Evolutionary conservation across 1,140 invertebrate genomes (phyloP).

Genomic region (Drosophila nasuta): DNA sequence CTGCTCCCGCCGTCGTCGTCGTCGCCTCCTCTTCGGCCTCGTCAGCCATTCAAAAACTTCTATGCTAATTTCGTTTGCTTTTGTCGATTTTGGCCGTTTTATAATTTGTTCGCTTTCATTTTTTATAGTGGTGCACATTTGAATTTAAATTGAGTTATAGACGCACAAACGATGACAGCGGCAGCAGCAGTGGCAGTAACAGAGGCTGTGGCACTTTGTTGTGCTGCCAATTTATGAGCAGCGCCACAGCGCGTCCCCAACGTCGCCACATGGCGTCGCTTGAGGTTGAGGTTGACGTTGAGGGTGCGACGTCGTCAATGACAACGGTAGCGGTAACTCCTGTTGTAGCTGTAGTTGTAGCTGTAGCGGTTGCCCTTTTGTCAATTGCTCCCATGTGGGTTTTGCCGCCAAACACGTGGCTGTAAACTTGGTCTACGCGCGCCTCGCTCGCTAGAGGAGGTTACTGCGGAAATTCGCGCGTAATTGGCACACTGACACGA

Average conservation of each 20-base stretch:
- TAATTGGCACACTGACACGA: constrained; percentile 80
- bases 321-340: constrained; percentile 28
- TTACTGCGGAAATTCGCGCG: constrained; percentile 76
- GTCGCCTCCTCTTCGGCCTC: constrained; percentile 24
- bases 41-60: constrained; percentile 61
- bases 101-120: constrained; percentile 62
- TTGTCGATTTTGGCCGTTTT: constrained; percentile 47
- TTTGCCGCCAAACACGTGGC: constrained; percentile 76
- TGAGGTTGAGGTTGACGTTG: neutral
- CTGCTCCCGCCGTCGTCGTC: no score
- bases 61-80: constrained; percentile 52
- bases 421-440: constrained; percentile 38
- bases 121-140: constrained; percentile 59
- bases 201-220: constrained; percentile 50
- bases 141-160: constrained; percentile 82
- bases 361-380: constrained; percentile 70
- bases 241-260: constrained; percentile 54
- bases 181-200: constrained; percentile 8
- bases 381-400: constrained; percentile 81
- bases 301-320: constrained; percentile 34
- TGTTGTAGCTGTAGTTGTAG: neutral
- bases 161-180: constrained; percentile 13
- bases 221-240: constrained; percentile 78
- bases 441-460: constrained; percentile 32
- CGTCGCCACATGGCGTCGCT: constrained; percentile 54